phyloP scores from a whole-genome alignment of 2,888 invertebrate genomes.

The Lapara coniferarum region DNA sequence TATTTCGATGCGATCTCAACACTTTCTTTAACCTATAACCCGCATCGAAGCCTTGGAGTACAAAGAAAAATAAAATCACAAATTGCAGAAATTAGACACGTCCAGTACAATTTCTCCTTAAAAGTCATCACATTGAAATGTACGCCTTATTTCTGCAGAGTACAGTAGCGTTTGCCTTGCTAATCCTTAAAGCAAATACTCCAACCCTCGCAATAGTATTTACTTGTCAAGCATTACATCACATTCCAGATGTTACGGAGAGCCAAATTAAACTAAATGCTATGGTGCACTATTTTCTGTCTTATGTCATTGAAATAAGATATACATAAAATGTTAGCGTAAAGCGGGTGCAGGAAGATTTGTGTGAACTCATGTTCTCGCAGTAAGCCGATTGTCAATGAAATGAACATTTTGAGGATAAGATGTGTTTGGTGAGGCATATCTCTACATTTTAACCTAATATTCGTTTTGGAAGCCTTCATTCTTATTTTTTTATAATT shows the following conservation, averaged over 20 bases:
- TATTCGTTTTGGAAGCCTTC: not conserved
- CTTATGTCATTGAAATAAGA: constrained; percentile 24
- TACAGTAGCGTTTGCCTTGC: not conserved
- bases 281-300: constrained; percentile 30
- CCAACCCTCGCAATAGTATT: constrained; percentile 45
- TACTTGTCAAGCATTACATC: constrained; percentile 70
- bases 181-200: constrained; percentile 32
- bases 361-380: constrained; percentile 62
- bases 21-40: not conserved
- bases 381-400: constrained; percentile 66
- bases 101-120: not conserved
- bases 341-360: constrained; percentile 40
- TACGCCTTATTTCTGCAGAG: not conserved
- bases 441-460: constrained; percentile 16
- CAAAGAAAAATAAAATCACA: not conserved
- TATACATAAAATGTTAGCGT: not conserved
- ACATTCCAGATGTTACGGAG: constrained; percentile 59
- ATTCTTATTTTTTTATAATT: not conserved
- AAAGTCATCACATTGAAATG: not conserved
- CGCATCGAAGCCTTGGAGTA: not conserved
- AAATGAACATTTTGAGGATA: constrained; percentile 43
- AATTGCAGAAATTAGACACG: constrained; percentile 8
- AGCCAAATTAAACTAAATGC: constrained; percentile 29
- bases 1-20: too few species aligned
- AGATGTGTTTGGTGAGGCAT: constrained; percentile 22